phyloP scores from a whole-genome alignment of 2,113 vertebrate genomes.

The Chloroceryle aenea region DNA sequence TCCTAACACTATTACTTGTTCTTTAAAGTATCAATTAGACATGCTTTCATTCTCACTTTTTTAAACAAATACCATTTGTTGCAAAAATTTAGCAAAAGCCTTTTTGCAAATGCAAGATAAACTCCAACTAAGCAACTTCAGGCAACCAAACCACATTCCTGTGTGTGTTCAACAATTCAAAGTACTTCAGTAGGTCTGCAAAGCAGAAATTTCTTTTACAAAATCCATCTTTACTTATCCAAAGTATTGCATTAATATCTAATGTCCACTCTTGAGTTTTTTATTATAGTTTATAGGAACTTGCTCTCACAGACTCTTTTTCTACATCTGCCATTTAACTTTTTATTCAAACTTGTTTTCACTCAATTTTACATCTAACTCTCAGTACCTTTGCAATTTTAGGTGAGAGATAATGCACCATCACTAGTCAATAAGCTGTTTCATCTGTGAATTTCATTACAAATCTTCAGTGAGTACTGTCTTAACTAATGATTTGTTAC shows the following conservation, averaged over 20 bases:
- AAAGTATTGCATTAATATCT: neutral
- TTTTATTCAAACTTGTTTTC: neutral
- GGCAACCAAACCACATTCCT: neutral
- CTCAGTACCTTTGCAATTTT: neutral
- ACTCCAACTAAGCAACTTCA: neutral
- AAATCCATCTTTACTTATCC: neutral
- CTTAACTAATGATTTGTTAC: neutral
- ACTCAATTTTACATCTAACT: neutral
- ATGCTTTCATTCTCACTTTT: neutral
- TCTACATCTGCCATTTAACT: neutral
- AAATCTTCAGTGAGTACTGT: neutral
- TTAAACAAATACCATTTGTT: neutral
- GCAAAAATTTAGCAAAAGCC: neutral
- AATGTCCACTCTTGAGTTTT: neutral
- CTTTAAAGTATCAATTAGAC: neutral
- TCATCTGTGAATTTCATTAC: neutral
- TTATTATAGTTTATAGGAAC: neutral
- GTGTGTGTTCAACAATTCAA: neutral
- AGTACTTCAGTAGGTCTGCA: neutral
- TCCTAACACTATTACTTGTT: neutral
- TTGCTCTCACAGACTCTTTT: neutral
- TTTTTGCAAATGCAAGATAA: neutral
- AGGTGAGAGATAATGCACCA: neutral
- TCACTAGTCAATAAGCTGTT: neutral
- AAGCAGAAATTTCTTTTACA: neutral